A percentile compares a stretch with the other conserved stretches of the same genome.
These are phyloP conservation scores for Acronicta leporina DNA, from an alignment of 2,888 invertebrate genomes.

Conservation along the genomic window DNA sequence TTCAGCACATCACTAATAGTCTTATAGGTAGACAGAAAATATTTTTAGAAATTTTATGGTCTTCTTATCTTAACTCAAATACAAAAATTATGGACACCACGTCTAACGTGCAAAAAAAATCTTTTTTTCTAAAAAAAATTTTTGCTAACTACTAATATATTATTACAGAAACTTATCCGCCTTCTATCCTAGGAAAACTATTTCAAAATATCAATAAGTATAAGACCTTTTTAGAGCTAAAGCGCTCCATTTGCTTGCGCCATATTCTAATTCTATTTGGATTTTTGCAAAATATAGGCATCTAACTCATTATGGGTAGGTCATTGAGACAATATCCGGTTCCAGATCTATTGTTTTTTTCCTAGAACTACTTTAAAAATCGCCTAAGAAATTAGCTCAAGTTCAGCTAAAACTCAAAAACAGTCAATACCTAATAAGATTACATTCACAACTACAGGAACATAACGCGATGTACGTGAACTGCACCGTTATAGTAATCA, in stretches of 20 bases:
- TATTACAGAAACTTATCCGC: slow-evolving; percentile 22
- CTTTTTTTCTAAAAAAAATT: no score
- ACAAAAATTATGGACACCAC: not conserved
- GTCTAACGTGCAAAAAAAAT: not conserved
- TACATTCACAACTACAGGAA: no score
- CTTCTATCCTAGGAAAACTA: slow-evolving; percentile 29
- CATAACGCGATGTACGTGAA: no score
- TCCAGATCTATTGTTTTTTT: no score
- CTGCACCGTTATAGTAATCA: no score
- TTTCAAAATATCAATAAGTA: slow-evolving; percentile 1
- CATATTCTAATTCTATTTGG: not conserved
- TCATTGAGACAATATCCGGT: not conserved
- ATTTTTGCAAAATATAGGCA: not conserved
- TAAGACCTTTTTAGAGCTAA: not conserved
- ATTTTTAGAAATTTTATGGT: slow-evolving; percentile 35
- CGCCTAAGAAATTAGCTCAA: no score
- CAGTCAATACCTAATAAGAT: not conserved
- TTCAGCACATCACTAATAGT: not conserved
- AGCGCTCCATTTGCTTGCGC: not conserved
- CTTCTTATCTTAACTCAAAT: not conserved
- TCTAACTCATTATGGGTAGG: no score
- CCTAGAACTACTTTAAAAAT: no score
- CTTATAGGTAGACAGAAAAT: slow-evolving; percentile 11
- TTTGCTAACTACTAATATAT: no score
- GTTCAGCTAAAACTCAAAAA: not conserved